Base-by-base conservation (phyloP, 2,888 invertebrate genomes). In the Helobdella robusta region DNA sequence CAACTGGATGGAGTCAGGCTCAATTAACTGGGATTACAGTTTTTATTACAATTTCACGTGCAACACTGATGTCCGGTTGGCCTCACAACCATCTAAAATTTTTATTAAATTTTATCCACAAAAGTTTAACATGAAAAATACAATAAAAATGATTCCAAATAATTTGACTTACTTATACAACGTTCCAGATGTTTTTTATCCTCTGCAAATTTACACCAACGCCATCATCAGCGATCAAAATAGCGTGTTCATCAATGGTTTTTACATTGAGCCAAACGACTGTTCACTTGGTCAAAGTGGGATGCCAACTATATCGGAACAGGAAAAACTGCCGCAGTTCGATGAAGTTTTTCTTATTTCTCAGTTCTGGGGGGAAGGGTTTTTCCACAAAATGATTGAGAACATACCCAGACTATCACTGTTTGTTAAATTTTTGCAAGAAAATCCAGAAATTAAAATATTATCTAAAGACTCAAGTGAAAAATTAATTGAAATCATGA, bases 321-420 rank as follows among this genome's bases (percentile, higher is more conserved):
- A 25, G n/a, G 3, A 3, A 3, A 56, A 4, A 1, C n/a, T 56
- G 5, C 56, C 25, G 18, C 18, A 68, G 4, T 70, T 69, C 52
- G 54, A 59, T 25, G 70, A 71, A 44, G 70, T 71, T 2, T 71
- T 71, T 61, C 56, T 70, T 18, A 68, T 71, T 25, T 64, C 66
- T 2, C 69, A 69, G 46, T 66, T 46, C 56, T 71, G 70, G 70
- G 69, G 69, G 2, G 66, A 18, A 15, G 64, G 11, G 11, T 67
- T 62, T 52, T 71, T 70, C 32, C 71, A 71, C 56, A 64, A 65
- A 46, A 69, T 66, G 67, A 30, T 70, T 23, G 71, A 71, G 52
- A 54, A 32, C 20, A 20, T 71, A 32, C 71, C 71, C 11, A 54
- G 71, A 18, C 30, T 68, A 36, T 65, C 68, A 2, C 67, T 69